Percentiles rank a stretch among this genome's conserved stretches.
Evolutionary conservation across 2,113 vertebrate genomes (phyloP).

Genomic region (Ictalurus furcatus): DNA sequence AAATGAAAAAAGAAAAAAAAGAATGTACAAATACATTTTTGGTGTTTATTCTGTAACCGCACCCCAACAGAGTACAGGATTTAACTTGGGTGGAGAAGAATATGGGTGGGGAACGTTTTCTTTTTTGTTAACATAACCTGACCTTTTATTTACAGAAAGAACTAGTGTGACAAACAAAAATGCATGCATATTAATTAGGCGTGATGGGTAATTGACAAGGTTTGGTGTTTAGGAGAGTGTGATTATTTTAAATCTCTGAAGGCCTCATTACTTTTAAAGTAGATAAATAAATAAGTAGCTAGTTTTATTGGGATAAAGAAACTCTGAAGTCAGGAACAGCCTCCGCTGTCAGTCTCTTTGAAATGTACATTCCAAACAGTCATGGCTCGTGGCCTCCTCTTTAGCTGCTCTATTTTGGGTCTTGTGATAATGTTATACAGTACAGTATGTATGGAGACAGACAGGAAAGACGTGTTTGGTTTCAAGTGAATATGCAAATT

Average conservation of each 20-base stretch:
- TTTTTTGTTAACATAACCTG: conserved; percentile 56
- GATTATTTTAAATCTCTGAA: conserved; percentile 42
- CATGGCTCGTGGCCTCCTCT: conserved; percentile 48
- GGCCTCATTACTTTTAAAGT: conserved; percentile 40
- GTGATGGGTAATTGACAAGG: neutral
- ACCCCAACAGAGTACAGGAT: conserved; percentile 49
- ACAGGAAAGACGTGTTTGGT: conserved; percentile 52
- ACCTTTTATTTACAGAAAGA: conserved; percentile 33
- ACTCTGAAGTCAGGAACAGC: conserved; percentile 45
- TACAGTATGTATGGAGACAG: conserved; percentile 52
- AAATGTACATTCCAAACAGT: conserved; percentile 52
- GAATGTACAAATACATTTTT: conserved; percentile 53
- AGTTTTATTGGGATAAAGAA: conserved; percentile 54
- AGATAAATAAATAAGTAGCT: conserved; percentile 28
- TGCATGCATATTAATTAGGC: neutral
- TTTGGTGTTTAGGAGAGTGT: neutral
- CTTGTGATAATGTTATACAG: conserved; percentile 52
- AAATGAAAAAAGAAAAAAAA: conserved; percentile 41
- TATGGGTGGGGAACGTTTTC: conserved; percentile 50
- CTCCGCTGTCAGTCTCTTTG: conserved; percentile 50
- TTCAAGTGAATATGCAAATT: conserved; percentile 40
- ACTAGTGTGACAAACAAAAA: conserved; percentile 28
- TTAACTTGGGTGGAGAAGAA: conserved; percentile 61
- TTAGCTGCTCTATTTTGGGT: conserved; percentile 52
- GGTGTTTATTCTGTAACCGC: conserved; percentile 53